A percentile compares a stretch with the other conserved stretches of the same genome.
Conservation (phyloP, 2,888 invertebrate species). For the Lepidocyrtinus sp. region DNA sequence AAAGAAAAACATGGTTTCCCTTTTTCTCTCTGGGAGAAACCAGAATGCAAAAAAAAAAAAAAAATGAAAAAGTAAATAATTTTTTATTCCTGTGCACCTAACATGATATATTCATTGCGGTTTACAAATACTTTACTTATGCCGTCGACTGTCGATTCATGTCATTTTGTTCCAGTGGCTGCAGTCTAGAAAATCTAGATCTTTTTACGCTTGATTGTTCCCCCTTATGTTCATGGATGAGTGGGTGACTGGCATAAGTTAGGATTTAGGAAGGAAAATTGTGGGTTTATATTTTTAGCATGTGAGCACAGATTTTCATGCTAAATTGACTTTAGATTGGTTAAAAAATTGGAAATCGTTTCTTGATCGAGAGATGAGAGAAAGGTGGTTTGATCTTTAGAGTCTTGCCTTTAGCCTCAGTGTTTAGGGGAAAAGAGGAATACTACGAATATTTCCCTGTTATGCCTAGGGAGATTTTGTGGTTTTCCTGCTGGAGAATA, state of each 20-base stretch:
- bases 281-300: background rate
- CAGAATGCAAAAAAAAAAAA: background rate
- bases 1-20: background rate
- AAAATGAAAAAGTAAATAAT: background rate
- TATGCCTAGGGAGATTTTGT: background rate
- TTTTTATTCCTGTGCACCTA: background rate
- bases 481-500: background rate
- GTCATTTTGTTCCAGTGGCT: background rate
- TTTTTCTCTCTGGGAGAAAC: background rate
- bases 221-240: background rate
- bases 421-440: too few species aligned
- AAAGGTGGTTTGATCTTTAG: background rate
- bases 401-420: background rate
- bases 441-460: too few species aligned
- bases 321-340: slow-evolving; percentile 1
- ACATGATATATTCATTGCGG: background rate
- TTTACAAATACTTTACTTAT: too few species aligned
- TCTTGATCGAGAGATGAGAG: background rate
- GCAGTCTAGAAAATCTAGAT: background rate
- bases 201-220: background rate
- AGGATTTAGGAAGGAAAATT: background rate
- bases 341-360: background rate
- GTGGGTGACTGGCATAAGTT: background rate
- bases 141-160: background rate
- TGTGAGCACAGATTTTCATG: background rate